Evolutionary conservation across 1,140 invertebrate species (phyloP), one percentile per base, ranked within the genome.

Genomic region (Brachionus manjavacas): DNA sequence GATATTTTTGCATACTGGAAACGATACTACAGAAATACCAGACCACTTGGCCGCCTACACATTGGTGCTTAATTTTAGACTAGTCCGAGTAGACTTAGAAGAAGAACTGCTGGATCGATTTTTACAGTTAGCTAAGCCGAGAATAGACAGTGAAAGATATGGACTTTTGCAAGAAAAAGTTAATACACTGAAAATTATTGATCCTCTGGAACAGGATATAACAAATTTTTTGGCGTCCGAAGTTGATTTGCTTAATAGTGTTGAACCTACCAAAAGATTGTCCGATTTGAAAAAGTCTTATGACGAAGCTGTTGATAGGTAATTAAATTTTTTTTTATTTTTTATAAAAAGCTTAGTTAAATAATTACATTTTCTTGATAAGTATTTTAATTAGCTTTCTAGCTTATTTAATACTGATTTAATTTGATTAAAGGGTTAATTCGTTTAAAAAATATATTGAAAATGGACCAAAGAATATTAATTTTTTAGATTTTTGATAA

Each of bases 281-380:
- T 86, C 88, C 20, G 89, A 89, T 25, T 86, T 89, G 8, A 89
- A 88, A 85, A 89, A 89, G 84, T 87, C 88, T 64, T 89, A 86
- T 87, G 88, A 89, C 80, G 89, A 90, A 85, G 88, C 88, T 64
- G 85, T 87, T n/a, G 89, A 89, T 76, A 88, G 87, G 88, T 90
- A 86, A 85, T 0, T 46, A 14, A 35, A 9, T 3, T 60, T 20
- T 23, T 60, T 20, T 0, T 20, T 20, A 55, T 2, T 35, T 35
- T 35, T 35, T 35, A 3, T 35, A 35, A 31, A 31, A 31, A 31
- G 2, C 1, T 35, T 35, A 35, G 2, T 35, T 2, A 35, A 31
- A 31, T 31, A 31, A 4, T 31, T 4, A 31, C 4, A 31, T 31
- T 31, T n/a, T n/a, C n/a, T n/a, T n/a, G n/a, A n/a, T n/a, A n/a